phyloP scores from a whole-genome alignment of 2,113 vertebrate genomes.

The Acanthochromis polyacanthus region DNA sequence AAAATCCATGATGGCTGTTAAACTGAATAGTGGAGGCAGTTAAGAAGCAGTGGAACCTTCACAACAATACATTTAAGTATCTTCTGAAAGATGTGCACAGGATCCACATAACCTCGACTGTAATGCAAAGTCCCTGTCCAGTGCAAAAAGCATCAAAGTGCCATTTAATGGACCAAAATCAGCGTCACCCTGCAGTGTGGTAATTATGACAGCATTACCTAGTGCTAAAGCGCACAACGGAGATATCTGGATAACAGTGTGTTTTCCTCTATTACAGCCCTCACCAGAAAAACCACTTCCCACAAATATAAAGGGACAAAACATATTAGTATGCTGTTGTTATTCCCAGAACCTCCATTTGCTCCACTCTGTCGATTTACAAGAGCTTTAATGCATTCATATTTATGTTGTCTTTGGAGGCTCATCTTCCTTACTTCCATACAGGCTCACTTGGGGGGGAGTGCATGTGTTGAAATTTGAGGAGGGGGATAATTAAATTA shows the following conservation, averaged over 20 bases:
- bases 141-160: background rate
- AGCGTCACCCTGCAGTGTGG: background rate
- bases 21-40: slow-evolving; percentile 12
- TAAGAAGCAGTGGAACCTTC: background rate
- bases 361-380: background rate
- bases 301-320: background rate
- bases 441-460: background rate
- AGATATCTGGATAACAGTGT: background rate
- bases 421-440: background rate
- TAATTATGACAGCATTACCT: background rate
- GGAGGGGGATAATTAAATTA: background rate
- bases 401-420: background rate
- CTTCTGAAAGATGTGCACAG: background rate
- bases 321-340: background rate
- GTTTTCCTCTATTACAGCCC: background rate
- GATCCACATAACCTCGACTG: background rate
- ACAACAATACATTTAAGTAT: background rate
- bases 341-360: background rate
- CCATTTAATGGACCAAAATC: background rate
- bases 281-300: background rate
- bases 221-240: background rate
- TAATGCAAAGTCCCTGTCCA: background rate
- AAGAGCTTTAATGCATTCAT: background rate
- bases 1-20: slow-evolving; percentile 28
- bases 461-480: background rate